These are phyloP conservation scores for Rutpela maculata DNA, from an alignment of 2,888 invertebrate genomes.

Conservation along the genomic window DNA sequence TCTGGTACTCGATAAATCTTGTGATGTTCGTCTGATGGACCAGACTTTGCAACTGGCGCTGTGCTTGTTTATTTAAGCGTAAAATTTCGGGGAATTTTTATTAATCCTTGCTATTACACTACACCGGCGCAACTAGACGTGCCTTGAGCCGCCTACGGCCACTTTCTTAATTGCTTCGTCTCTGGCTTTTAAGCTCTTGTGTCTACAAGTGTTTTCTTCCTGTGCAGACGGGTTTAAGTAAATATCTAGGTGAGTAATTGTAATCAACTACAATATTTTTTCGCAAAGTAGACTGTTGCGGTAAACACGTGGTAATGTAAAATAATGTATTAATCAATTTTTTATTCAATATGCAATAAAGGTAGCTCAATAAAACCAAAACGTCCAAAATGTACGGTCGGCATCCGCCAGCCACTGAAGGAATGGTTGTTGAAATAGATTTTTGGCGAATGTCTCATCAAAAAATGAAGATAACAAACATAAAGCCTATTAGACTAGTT, in stretches of 20 bases:
- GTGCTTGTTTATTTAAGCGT: not conserved
- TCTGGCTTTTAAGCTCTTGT: constrained; percentile 40
- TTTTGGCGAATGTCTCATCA: too few species aligned
- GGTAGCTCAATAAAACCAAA: too few species aligned
- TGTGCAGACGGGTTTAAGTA: constrained; percentile 33
- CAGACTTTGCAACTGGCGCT: not conserved
- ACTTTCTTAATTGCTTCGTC: constrained; percentile 13
- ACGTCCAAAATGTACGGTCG: too few species aligned
- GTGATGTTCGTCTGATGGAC: not conserved
- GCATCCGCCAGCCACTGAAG: too few species aligned
- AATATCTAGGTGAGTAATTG: constrained; percentile 21
- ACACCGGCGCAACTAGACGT: not conserved
- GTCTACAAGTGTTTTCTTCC: constrained; percentile 39
- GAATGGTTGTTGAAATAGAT: too few species aligned
- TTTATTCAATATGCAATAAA: too few species aligned
- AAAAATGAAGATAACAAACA: too few species aligned
- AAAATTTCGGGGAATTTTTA: constrained; percentile 2
- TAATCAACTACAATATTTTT: not conserved
- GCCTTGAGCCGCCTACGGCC: not conserved
- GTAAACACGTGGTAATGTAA: not conserved
- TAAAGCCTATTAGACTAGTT: too few species aligned
- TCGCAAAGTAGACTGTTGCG: not conserved
- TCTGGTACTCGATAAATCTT: not conserved
- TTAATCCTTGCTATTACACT: not conserved
- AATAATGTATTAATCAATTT: not conserved